These are phyloP conservation scores for Crotalus helleri DNA, from an alignment of 2,113 vertebrate genomes.

Conservation along the genomic window DNA sequence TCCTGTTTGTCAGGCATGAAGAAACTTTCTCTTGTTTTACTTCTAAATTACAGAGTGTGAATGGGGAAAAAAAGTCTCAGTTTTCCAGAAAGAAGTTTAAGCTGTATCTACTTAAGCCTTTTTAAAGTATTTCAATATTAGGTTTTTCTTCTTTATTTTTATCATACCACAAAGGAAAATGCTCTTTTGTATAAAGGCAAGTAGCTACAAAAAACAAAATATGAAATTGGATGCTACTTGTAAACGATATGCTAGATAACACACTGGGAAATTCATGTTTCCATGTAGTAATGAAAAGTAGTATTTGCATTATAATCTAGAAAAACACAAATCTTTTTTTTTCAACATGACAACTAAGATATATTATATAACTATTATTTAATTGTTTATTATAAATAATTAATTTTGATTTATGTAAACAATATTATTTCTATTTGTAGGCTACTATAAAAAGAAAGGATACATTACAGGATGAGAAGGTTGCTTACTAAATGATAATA, in stretches of 20 bases:
- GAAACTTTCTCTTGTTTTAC: background rate
- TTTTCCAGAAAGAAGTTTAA: background rate
- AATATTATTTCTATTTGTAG: background rate
- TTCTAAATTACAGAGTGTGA: background rate
- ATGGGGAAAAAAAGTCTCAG: background rate
- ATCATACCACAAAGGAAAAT: background rate
- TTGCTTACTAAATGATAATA: background rate
- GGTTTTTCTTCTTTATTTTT: background rate
- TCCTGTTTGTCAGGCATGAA: background rate
- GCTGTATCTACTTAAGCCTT: background rate
- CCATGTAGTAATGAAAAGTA: background rate
- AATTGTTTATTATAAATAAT: too few relatives aligned
- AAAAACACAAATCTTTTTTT: background rate
- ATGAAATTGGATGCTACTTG: constrained; percentile 22
- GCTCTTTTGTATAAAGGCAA: constrained; percentile 28
- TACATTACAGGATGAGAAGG: background rate
- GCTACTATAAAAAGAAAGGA: background rate
- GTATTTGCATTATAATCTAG: background rate
- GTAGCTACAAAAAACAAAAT: constrained; percentile 3
- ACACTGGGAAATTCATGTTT: constrained; percentile 8
- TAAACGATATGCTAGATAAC: constrained; percentile 29
- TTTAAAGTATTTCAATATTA: background rate
- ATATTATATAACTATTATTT: background rate
- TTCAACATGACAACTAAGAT: background rate
- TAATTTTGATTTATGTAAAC: background rate